A percentile compares a stretch with the other conserved stretches of the same genome.
Conservation (phyloP, 2,888 invertebrate species). For the Cheilosia urbana region DNA sequence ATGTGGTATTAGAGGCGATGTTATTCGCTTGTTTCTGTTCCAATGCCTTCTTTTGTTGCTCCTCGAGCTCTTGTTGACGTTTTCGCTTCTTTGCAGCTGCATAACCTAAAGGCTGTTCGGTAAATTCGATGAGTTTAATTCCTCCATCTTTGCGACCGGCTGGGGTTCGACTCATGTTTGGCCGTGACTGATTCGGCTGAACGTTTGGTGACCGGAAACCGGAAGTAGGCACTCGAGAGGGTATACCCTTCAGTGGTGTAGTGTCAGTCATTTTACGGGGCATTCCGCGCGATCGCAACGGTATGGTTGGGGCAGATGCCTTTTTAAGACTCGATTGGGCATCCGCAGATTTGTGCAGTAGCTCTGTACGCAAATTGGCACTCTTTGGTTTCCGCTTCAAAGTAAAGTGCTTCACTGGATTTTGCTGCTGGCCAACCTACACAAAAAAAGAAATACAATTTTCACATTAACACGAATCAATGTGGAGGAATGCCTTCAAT, state of each 20-base stretch:
- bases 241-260: slow-evolving; percentile 96
- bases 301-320: slow-evolving; percentile 94
- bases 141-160: slow-evolving; percentile 94
- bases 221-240: slow-evolving; percentile 90
- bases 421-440: slow-evolving; percentile 91
- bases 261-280: slow-evolving; percentile 98
- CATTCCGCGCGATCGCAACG: slow-evolving; percentile 93
- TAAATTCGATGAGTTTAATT: slow-evolving; percentile 96
- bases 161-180: slow-evolving; percentile 86
- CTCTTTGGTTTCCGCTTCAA: slow-evolving; percentile 97
- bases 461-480: neutral
- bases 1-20: slow-evolving; percentile 79
- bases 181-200: slow-evolving; percentile 82
- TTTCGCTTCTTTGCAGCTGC: slow-evolving; percentile 94
- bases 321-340: slow-evolving; percentile 95
- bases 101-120: slow-evolving; percentile 94
- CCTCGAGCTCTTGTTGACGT: slow-evolving; percentile 90
- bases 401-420: slow-evolving; percentile 95
- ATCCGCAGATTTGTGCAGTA: slow-evolving; percentile 95
- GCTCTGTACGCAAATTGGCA: slow-evolving; percentile 93
- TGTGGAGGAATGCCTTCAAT: neutral
- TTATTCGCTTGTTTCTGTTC: slow-evolving; percentile 84
- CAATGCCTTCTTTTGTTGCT: slow-evolving; percentile 86
- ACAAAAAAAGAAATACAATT: slow-evolving; percentile 27
- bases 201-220: slow-evolving; percentile 86